Conservation (phyloP, 1,140 invertebrate species). For the Ips typographus region DNA sequence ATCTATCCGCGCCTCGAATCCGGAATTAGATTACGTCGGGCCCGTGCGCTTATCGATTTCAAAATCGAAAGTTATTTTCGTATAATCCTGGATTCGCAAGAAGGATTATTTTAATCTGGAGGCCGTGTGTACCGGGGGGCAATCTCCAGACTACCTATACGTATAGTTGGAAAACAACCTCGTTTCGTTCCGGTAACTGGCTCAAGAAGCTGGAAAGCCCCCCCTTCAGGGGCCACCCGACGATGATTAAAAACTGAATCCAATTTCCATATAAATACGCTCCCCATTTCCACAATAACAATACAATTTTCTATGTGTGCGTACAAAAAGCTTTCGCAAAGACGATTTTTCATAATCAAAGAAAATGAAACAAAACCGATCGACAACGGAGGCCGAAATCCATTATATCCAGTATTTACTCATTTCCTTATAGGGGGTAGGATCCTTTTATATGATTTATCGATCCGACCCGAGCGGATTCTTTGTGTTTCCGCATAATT, state of each 20-base stretch:
- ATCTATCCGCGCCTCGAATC: slow-evolving; percentile 32
- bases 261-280: neutral
- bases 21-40: slow-evolving; percentile 28
- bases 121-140: neutral
- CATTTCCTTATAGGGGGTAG: slow-evolving; percentile 20
- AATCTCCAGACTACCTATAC: neutral
- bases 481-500: neutral
- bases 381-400: slow-evolving; percentile 12
- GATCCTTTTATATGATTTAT: slow-evolving; percentile 14
- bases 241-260: neutral
- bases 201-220: no score
- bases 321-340: slow-evolving; percentile 4
- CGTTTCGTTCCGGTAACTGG: no score
- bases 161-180: neutral
- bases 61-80: slow-evolving; percentile 38
- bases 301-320: neutral
- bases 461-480: neutral
- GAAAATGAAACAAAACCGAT: slow-evolving; percentile 20
- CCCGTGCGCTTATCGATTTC: slow-evolving; percentile 31
- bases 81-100: slow-evolving; percentile 22
- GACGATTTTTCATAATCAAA: slow-evolving; percentile 24
- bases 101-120: slow-evolving; percentile 5
- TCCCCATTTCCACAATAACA: neutral
- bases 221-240: neutral
- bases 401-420: slow-evolving; percentile 20